Evolutionary conservation across 1,140 invertebrate species (phyloP).

Genomic region (Orchesella cincta): DNA sequence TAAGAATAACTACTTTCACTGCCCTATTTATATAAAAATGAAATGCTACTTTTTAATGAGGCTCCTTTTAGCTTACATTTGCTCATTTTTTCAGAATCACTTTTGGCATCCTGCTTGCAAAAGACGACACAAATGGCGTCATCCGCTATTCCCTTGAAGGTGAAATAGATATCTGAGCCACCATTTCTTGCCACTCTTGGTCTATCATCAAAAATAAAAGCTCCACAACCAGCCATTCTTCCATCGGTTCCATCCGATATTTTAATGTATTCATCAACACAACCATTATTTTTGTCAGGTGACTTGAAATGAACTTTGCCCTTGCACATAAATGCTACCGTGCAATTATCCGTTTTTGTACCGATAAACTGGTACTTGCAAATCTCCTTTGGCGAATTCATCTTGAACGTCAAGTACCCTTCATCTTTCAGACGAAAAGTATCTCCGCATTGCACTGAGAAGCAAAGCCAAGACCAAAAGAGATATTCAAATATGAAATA

Average conservation of each 20-base stretch:
- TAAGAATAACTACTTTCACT: background rate
- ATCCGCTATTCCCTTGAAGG: background rate
- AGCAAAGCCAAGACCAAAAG: background rate
- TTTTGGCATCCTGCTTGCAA: background rate
- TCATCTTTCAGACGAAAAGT: background rate
- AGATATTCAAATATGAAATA: background rate
- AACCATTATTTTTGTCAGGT: background rate
- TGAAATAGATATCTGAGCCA: background rate
- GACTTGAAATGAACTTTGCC: background rate
- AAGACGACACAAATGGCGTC: background rate
- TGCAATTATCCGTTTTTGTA: background rate
- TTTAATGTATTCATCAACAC: background rate
- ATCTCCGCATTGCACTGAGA: background rate
- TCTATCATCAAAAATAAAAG: background rate
- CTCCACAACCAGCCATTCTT: background rate
- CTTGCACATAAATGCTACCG: background rate
- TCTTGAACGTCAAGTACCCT: background rate
- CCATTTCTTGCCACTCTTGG: background rate
- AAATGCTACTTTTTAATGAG: background rate
- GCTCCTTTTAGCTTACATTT: background rate
- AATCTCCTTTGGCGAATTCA: background rate
- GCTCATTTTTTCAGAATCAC: background rate
- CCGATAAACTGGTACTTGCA: background rate
- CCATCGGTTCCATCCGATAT: background rate
- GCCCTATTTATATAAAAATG: background rate